phyloP scores from a whole-genome alignment of 2,888 invertebrate genomes.

The Allophyes oxyacanthae region DNA sequence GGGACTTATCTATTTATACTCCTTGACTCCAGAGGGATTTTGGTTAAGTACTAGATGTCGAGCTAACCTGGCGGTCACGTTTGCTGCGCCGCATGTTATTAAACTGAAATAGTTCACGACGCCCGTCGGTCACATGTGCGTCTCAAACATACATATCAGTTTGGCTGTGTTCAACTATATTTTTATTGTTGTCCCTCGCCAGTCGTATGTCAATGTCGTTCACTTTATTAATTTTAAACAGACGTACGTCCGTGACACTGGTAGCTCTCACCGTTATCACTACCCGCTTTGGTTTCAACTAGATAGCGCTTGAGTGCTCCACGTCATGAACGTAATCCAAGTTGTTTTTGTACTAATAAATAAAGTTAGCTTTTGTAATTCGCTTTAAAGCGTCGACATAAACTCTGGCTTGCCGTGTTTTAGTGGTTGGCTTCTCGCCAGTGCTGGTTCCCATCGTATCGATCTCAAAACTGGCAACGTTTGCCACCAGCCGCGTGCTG shows the following conservation, averaged over 20 bases:
- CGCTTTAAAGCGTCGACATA: constrained; percentile 65
- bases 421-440: constrained; percentile 80
- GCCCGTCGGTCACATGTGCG: constrained; percentile 52
- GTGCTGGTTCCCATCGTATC: constrained; percentile 65
- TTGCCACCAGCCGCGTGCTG: constrained; percentile 40
- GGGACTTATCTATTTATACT: constrained; percentile 58
- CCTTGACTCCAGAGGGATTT: constrained; percentile 51
- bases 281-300: constrained; percentile 57
- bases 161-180: constrained; percentile 50
- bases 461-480: constrained; percentile 68
- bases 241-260: constrained; percentile 67
- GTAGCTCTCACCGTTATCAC: constrained; percentile 61
- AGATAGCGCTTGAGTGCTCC: constrained; percentile 57
- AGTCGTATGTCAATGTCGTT: constrained; percentile 64
- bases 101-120: constrained; percentile 62
- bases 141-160: constrained; percentile 46
- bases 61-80: constrained; percentile 50
- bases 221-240: constrained; percentile 61
- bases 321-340: constrained; percentile 58
- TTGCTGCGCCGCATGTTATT: constrained; percentile 51
- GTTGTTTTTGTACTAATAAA: constrained; percentile 64
- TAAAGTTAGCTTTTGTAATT: constrained; percentile 61
- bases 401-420: constrained; percentile 70
- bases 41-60: too few species aligned
- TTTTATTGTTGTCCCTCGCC: constrained; percentile 60